phyloP scores from a whole-genome alignment of 2,888 invertebrate species.

The Mimachlamys varia region DNA sequence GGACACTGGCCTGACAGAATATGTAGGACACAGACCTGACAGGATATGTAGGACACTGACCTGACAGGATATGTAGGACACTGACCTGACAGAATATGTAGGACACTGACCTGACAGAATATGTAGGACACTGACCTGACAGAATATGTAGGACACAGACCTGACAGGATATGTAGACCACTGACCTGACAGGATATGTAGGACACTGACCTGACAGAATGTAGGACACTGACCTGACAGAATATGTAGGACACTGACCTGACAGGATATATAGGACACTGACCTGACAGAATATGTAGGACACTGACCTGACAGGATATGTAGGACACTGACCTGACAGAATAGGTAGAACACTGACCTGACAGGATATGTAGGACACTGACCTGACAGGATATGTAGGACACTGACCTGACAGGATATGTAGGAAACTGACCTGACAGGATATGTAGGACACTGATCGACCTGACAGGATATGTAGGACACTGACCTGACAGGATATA shows the following conservation, averaged over 20 bases:
- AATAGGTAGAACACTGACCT: conserved; percentile 87
- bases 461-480: conserved; percentile 83
- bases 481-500: conserved; percentile 87
- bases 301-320: conserved; percentile 84
- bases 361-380: conserved; percentile 82
- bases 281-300: conserved; percentile 90
- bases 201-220: conserved; percentile 85
- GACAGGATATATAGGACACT: conserved; percentile 82
- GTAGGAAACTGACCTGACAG: conserved; percentile 84
- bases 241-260: no score
- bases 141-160: no score
- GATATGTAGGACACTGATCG: no score
- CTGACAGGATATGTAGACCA: conserved; percentile 82
- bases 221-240: conserved; percentile 84
- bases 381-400: conserved; percentile 89
- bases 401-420: conserved; percentile 84
- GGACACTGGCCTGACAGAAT: conserved; percentile 85
- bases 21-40: conserved; percentile 83
- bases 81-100: conserved; percentile 89
- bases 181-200: conserved; percentile 87
- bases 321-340: conserved; percentile 84
- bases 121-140: conserved; percentile 83
- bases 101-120: conserved; percentile 85
- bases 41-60: no score
- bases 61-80: conserved; percentile 82